phyloP scores from a whole-genome alignment of 37 sponge, comb jelly and placozoan species.

The Amphimedon queenslandica region DNA sequence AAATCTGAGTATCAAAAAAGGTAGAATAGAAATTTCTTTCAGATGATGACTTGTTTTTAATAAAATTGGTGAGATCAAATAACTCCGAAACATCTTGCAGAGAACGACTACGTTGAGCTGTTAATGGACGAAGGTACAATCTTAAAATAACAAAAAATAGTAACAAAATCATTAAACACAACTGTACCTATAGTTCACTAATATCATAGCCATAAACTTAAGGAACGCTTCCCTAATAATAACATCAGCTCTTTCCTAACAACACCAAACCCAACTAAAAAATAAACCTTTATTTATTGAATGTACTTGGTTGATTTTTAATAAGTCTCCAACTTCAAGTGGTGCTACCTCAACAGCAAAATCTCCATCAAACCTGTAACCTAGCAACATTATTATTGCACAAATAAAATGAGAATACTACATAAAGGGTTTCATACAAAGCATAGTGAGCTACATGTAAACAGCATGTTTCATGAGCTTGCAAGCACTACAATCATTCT shows the following conservation, averaged over 20 bases:
- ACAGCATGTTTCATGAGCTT: too few relatives aligned
- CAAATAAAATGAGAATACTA: too few relatives aligned
- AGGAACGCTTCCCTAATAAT: conserved; percentile 75
- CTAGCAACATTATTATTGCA: background rate
- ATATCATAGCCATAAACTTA: conserved; percentile 44
- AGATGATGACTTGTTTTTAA: conserved; percentile 24
- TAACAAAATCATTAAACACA: background rate
- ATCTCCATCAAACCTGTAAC: conserved; percentile 38
- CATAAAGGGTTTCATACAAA: too few relatives aligned
- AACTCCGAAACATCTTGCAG: conserved; percentile 32
- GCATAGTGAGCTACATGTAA: too few relatives aligned
- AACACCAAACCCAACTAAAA: background rate
- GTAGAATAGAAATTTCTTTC: conserved; percentile 56
- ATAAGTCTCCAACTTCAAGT: conserved; percentile 49
- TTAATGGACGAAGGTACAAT: conserved; percentile 39
- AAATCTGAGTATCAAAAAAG: conserved; percentile 84
- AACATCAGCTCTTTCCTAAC: conserved; percentile 53
- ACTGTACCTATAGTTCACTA: conserved; percentile 50
- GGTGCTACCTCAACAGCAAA: conserved; percentile 82
- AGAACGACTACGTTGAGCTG: conserved; percentile 17
- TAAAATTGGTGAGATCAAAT: conserved; percentile 61
- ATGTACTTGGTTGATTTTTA: conserved; percentile 45
- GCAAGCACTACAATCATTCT: too few relatives aligned
- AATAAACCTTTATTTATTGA: too few relatives aligned
- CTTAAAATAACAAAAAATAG: background rate